Evolutionary conservation across 2,888 invertebrate species (phyloP).

Genomic region (Lithophane semibrunnea): DNA sequence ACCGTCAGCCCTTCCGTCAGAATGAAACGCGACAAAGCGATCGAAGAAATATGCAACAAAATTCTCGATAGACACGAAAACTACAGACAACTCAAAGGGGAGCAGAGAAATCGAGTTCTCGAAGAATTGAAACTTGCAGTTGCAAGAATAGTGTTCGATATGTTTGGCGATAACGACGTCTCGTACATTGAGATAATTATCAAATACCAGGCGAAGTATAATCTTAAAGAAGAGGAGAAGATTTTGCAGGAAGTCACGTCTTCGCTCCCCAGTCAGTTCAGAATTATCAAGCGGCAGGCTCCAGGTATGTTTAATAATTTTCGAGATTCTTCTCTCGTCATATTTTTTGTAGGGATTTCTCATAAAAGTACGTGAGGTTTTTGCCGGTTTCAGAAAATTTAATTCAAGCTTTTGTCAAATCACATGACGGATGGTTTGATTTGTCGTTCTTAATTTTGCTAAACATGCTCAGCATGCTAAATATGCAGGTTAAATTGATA

Average conservation of each 20-base stretch:
- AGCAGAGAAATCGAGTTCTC: conserved; percentile 70
- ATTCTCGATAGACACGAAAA: conserved; percentile 75
- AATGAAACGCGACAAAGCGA: conserved; percentile 79
- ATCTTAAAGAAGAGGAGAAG: conserved; percentile 75
- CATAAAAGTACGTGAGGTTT: not conserved
- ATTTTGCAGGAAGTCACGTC: conserved; percentile 78
- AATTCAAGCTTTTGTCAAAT: not conserved
- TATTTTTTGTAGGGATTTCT: not conserved
- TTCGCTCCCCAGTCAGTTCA: conserved; percentile 75
- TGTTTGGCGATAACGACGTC: conserved; percentile 81
- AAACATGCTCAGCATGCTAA: too few species aligned
- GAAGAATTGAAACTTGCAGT: conserved; percentile 75
- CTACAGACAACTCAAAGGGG: conserved; percentile 66
- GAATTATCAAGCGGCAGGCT: conserved; percentile 74
- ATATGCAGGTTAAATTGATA: not conserved
- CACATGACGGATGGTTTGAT: not conserved
- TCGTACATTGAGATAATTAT: conserved; percentile 83
- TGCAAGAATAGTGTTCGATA: conserved; percentile 73
- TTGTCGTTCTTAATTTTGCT: not conserved
- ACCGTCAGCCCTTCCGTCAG: conserved; percentile 51
- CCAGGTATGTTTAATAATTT: conserved; percentile 77
- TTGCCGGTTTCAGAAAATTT: not conserved
- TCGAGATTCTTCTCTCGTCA: conserved; percentile 7
- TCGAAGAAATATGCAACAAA: conserved; percentile 77
- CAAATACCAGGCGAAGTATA: conserved; percentile 80